Conservation (phyloP, 2,888 invertebrate species). For the Minunthozetes semirufus region DNA sequence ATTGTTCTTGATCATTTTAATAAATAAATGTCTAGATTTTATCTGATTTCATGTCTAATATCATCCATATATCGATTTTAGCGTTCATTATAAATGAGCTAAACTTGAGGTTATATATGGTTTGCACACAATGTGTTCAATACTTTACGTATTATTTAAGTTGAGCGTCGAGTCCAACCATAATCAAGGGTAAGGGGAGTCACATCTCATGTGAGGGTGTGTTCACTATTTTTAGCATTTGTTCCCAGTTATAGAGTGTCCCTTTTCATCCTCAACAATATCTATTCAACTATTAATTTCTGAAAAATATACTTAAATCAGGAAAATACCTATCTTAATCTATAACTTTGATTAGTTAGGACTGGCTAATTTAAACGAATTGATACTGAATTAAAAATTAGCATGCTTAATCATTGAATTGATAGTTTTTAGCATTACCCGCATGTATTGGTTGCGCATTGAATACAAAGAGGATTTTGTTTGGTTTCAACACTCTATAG, state of each 20-base stretch:
- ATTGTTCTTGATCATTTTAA: no score
- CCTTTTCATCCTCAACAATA: background rate
- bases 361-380: background rate
- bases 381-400: background rate
- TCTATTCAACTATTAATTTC: background rate
- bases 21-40: no score
- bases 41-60: no score
- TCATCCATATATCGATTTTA: no score
- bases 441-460: background rate
- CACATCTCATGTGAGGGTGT: background rate
- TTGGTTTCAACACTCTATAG: background rate
- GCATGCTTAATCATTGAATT: no score
- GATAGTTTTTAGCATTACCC: background rate
- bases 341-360: no score
- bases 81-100: background rate
- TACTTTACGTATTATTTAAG: conserved; percentile 10
- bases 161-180: conserved; percentile 13
- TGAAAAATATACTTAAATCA: background rate
- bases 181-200: conserved; percentile 28
- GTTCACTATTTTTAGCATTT: conserved; percentile 11
- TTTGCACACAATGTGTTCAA: conserved; percentile 14
- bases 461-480: background rate
- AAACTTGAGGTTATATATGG: background rate
- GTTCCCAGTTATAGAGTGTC: background rate
- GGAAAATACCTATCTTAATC: background rate